Evolutionary conservation across 2,888 invertebrate species (phyloP), one percentile per base, ranked within the genome.

Genomic region (Drosophila mercatorum): DNA sequence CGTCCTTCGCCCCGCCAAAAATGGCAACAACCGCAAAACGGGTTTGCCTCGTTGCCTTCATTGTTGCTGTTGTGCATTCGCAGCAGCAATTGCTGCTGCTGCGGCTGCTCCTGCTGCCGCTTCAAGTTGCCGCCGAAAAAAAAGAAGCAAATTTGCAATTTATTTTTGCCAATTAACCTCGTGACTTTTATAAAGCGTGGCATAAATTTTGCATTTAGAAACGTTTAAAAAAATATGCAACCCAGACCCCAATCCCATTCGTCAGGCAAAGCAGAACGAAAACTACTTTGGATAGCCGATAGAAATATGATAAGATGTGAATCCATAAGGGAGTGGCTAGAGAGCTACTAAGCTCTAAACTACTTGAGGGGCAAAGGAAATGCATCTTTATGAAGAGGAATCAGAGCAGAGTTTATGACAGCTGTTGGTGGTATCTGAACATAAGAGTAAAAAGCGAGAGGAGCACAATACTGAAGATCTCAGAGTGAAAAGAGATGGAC

Each of bases 131-230:
- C 74, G 63, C 55, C 75, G 66, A 80, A 78, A 49, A 49, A 55
- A 80, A 57, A 36, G 70, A 81, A 83, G 65, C 74, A 86, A 84
- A 88, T 83, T 90, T 86, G 86, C 89, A 89, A 90, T 90, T 89
- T 89, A 89, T 89, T 89, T 86, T 88, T 89, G 80, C 90, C 89
- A 89, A 89, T 89, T 89, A 89, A 88, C 89, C 89, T 88, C 83
- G 75, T 88, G 89, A 89, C 89, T 89, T 88, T 83, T 86, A 88
- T 85, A 88, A 88, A 84, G 75, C 81, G 75, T 82, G 78, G 83
- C 88, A 89, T 90, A 86, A 89, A 90, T 89, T 90, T 83, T 80
- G 60, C 70, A 81, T 75, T 78, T 75, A 77, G 69, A 69, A 58
- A 62, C 65, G 47, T 47, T 58, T 49, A 56, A 64, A 71, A 47